A percentile compares a stretch with the other conserved stretches of the same genome.
Evolutionary conservation across 2,888 invertebrate genomes (phyloP).

Genomic region (Lasiommata megera): DNA sequence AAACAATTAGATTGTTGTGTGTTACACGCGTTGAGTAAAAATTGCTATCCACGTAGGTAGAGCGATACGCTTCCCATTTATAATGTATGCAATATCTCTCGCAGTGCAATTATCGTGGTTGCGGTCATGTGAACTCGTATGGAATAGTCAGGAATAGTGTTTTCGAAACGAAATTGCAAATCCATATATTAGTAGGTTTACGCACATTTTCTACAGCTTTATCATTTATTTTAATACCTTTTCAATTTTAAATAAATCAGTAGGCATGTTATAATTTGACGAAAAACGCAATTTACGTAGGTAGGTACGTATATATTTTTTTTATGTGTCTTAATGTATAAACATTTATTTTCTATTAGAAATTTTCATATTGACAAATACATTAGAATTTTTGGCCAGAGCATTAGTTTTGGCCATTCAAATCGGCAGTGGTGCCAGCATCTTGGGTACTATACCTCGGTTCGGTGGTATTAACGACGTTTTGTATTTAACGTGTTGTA

Average conservation of each 20-base stretch:
- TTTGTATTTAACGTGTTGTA: too few species aligned
- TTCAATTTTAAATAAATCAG: not conserved
- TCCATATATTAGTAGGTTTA: constrained; percentile 21
- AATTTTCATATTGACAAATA: too few species aligned
- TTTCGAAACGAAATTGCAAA: constrained; percentile 48
- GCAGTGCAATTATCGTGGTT: constrained; percentile 43
- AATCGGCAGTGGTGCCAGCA: too few species aligned
- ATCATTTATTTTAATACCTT: not conserved
- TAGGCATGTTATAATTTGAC: not conserved
- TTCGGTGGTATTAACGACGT: too few species aligned
- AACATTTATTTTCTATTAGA: too few species aligned
- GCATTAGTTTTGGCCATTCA: too few species aligned
- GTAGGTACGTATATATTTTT: too few species aligned
- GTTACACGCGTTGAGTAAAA: not conserved
- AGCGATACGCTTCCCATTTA: constrained; percentile 18
- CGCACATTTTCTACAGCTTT: not conserved
- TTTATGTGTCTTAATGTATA: too few species aligned
- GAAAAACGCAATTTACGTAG: too few species aligned
- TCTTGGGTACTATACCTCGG: too few species aligned
- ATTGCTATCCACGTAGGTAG: not conserved
- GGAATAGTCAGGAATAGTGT: constrained; percentile 41
- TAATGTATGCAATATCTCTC: constrained; percentile 29
- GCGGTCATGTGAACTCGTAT: constrained; percentile 43
- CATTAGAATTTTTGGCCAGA: too few species aligned
- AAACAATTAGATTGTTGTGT: too few species aligned